These are phyloP conservation scores for Andrena praecox DNA, from an alignment of 2,888 invertebrate genomes.

Conservation along the genomic window DNA sequence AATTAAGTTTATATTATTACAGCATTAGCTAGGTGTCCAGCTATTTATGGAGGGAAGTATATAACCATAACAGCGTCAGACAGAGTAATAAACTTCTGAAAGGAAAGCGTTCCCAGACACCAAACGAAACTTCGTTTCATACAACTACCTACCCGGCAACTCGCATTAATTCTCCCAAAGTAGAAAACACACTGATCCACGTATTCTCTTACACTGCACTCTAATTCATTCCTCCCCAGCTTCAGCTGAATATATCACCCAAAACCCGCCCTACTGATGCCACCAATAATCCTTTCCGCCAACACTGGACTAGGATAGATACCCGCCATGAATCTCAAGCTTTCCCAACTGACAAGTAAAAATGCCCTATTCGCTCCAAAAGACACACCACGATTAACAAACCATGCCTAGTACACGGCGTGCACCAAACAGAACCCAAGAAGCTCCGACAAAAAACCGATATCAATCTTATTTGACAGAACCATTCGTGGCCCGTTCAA, in stretches of 20 bases:
- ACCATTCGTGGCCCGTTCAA: slow-evolving; percentile 12
- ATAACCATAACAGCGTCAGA: too few relatives aligned
- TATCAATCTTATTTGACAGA: neutral
- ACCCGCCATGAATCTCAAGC: neutral
- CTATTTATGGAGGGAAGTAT: too few relatives aligned
- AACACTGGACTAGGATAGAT: neutral
- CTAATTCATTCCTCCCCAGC: neutral
- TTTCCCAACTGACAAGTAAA: too few relatives aligned
- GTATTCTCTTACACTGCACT: neutral
- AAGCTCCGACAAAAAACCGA: neutral
- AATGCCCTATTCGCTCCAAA: too few relatives aligned
- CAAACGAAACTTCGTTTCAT: neutral
- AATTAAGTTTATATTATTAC: too few relatives aligned
- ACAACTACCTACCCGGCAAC: neutral
- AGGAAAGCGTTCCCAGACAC: too few relatives aligned
- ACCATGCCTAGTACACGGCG: neutral
- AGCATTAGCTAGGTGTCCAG: too few relatives aligned
- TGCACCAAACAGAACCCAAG: neutral
- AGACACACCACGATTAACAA: neutral
- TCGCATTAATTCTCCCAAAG: neutral
- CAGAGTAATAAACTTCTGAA: too few relatives aligned
- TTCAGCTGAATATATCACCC: neutral
- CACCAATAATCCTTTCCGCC: neutral
- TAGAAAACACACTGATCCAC: neutral
- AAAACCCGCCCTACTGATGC: neutral